A percentile compares a stretch with the other conserved stretches of the same genome.
phyloP scores from a whole-genome alignment of 2,113 vertebrate genomes.

The Limnothrissa miodon region DNA sequence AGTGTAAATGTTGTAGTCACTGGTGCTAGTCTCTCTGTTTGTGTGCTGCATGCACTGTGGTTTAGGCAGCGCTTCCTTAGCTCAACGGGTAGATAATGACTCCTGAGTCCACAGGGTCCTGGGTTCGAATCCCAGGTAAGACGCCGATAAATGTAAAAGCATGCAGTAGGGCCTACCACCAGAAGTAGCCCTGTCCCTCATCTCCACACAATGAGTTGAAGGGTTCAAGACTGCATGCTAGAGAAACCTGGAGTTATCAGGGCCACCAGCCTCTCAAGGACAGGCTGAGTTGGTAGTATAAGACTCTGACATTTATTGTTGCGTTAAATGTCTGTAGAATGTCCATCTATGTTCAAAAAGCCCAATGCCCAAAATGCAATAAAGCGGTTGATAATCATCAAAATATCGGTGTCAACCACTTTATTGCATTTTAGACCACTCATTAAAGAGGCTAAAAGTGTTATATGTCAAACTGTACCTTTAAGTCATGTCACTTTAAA shows the following conservation, averaged over 20 bases:
- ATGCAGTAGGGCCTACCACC: neutral
- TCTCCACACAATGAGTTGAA: constrained; percentile 46
- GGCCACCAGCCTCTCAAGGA: constrained; percentile 71
- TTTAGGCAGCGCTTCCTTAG: neutral
- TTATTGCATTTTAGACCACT: no score
- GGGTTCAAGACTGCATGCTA: constrained; percentile 64
- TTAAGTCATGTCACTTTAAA: no score
- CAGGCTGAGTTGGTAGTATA: constrained; percentile 78
- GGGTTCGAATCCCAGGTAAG: neutral
- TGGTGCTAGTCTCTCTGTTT: neutral
- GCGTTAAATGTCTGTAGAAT: neutral
- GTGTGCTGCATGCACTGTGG: neutral
- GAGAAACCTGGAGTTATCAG: constrained; percentile 67
- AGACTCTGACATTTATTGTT: constrained; percentile 61
- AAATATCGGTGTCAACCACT: no score
- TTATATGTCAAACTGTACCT: no score
- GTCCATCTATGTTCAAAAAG: no score
- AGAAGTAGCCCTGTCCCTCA: constrained; percentile 29
- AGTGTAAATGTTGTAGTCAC: neutral
- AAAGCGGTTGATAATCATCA: no score
- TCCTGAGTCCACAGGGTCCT: neutral
- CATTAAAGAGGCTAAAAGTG: no score
- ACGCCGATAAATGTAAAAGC: neutral
- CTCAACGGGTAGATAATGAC: neutral
- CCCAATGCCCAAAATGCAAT: no score